Base-by-base conservation (phyloP, 2,888 invertebrate genomes). In the Lasioglossum villosulum region DNA sequence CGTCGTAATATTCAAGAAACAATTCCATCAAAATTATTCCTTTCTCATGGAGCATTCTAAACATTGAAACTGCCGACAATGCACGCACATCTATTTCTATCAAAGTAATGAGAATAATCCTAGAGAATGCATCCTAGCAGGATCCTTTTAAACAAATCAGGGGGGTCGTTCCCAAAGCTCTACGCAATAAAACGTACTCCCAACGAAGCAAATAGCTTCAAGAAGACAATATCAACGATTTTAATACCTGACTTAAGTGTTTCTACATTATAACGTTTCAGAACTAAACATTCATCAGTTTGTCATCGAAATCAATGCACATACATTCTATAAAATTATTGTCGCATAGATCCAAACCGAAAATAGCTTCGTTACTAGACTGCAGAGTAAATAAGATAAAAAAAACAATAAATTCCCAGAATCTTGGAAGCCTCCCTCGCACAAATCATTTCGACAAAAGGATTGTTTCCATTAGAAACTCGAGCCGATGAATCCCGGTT, bases 51-150 rank as follows among this genome's bases (percentile, higher is more conserved):
- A 39, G n/a, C 37, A 70, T 70, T 39, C 39, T 70, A n/a, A 70
- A 70, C 39, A 5, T n/a, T n/a, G 39, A 39, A 70, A 39, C 70
- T 70, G 39, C 70, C 70, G 39, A n/a, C 2, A 39, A n/a, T 70
- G 39, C 14, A 70, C 39, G 39, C 70, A 70, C 39, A 39, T n/a
- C 70, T 39, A 39, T 70, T 70, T 70, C 70, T 39, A 70, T 39
- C 39, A 16, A 37, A 37, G 2, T n/a, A 37, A 68, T 10, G 37
- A 68, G 23, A 68, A 34, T 34, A 34, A 68, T 37, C 23, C 12
- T 37, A 37, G 23, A 68, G 68, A 68, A 68, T 63, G 63, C 63
- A 30, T 63, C 63, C 63, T 30, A 30, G 63, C 63, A 30, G 63
- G 16, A 63, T 63, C 30, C n/a, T 30, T 30, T 30, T 63, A 30